phyloP scores from a whole-genome alignment of 2,888 invertebrate species.

The Hydroisotoma schaefferi region DNA sequence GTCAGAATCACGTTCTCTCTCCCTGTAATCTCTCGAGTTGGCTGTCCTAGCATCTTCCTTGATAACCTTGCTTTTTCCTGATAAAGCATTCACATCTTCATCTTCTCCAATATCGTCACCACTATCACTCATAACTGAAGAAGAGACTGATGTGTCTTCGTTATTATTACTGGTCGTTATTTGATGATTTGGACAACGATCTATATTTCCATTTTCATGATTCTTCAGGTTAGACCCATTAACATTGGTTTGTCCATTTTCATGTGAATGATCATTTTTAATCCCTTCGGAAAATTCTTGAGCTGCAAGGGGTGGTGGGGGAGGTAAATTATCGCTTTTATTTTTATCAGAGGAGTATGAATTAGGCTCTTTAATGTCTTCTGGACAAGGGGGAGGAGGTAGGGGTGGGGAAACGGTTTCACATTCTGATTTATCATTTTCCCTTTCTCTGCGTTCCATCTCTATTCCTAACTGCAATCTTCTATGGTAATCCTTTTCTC shows the following conservation, averaged over 20 bases:
- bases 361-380: conserved; percentile 27
- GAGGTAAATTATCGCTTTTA: conserved; percentile 46
- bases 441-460: conserved; percentile 31
- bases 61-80: conserved; percentile 40
- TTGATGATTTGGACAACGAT: conserved; percentile 21
- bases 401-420: conserved; percentile 42
- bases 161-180: conserved; percentile 33
- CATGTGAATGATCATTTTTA: conserved; percentile 32
- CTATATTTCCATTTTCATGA: too few relatives aligned
- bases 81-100: conserved; percentile 23
- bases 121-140: conserved; percentile 48
- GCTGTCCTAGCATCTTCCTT: conserved; percentile 40
- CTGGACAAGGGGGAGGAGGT: conserved; percentile 44
- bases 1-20: conserved; percentile 32
- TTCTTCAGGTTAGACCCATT: conserved; percentile 22
- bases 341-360: conserved; percentile 33
- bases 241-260: conserved; percentile 36
- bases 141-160: conserved; percentile 47
- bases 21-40: conserved; percentile 23
- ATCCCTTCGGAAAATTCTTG: conserved; percentile 22
- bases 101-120: conserved; percentile 41
- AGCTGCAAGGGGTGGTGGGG: conserved; percentile 35
- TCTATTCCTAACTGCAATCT: conserved; percentile 33
- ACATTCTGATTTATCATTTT: conserved; percentile 27
- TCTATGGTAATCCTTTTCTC: conserved; percentile 35